Conservation (phyloP, 2,113 vertebrate species). For the Apaloderma vittatum region DNA sequence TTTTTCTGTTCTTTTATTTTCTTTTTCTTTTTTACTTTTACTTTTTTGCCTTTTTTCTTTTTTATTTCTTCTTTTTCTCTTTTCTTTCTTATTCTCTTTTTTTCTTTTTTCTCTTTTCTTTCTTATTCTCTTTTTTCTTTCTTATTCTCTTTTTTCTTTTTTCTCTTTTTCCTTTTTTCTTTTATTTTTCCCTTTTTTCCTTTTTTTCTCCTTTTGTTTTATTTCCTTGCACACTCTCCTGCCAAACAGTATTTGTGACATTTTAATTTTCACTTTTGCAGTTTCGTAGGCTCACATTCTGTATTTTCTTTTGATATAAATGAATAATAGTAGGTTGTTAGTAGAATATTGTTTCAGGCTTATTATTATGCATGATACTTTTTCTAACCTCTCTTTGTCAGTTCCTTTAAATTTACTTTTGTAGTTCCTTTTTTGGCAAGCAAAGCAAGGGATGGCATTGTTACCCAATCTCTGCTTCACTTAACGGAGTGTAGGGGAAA, state of each 20-base stretch:
- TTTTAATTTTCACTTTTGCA: constrained; percentile 39
- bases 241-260: constrained; percentile 7
- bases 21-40: too few relatives aligned
- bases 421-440: constrained; percentile 23
- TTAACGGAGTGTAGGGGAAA: not conserved
- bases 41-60: not conserved
- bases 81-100: not conserved
- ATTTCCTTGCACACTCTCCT: constrained; percentile 7
- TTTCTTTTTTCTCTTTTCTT: too few relatives aligned
- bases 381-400: constrained; percentile 28
- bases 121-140: not conserved
- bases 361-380: constrained; percentile 53
- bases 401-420: constrained; percentile 54
- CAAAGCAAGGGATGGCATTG: not conserved
- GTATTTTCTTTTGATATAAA: constrained; percentile 48
- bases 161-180: not conserved
- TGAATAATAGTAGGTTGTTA: constrained; percentile 38
- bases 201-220: not conserved
- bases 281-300: not conserved
- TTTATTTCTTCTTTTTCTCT: not conserved
- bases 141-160: not conserved
- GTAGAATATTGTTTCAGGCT: constrained; percentile 44
- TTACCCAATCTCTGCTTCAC: constrained; percentile 1
- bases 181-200: not conserved
- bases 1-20: not conserved